Conservation (phyloP, 2,888 invertebrate genomes). For the Apodemia zela region DNA sequence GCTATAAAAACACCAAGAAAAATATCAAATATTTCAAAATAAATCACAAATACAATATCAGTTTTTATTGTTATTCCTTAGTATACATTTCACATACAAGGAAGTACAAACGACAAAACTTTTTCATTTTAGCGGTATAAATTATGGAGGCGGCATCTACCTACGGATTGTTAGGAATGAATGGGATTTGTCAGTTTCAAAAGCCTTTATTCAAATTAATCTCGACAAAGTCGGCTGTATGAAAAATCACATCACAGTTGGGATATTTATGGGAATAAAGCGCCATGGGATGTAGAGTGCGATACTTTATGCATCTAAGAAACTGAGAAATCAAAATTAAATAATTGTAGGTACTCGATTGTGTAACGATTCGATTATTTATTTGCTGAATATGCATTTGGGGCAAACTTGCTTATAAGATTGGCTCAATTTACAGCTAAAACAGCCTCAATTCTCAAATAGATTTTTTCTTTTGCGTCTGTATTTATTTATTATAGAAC, state of each 20-base stretch:
- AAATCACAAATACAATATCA: neutral
- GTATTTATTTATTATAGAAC: too few species aligned
- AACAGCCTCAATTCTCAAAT: too few species aligned
- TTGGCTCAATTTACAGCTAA: too few species aligned
- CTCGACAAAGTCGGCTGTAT: constrained; percentile 10
- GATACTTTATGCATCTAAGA: neutral
- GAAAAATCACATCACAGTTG: constrained; percentile 8
- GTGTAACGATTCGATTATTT: too few species aligned
- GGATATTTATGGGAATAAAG: constrained; percentile 7
- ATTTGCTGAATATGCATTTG: too few species aligned
- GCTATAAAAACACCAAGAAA: too few species aligned
- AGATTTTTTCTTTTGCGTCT: too few species aligned
- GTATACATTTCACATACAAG: constrained; percentile 1
- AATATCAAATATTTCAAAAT: neutral
- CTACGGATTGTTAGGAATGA: constrained; percentile 15
- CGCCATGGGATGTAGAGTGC: neutral
- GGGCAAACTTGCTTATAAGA: too few species aligned
- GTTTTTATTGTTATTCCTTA: neutral
- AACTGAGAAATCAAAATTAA: too few species aligned
- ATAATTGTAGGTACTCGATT: too few species aligned
- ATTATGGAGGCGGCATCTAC: constrained; percentile 2
- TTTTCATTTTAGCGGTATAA: constrained; percentile 8
- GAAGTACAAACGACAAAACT: neutral
- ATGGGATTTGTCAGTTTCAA: constrained; percentile 11
- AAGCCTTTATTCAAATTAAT: constrained; percentile 14